These are phyloP conservation scores for Rhinolophus ferrumequinum DNA, from an alignment of 2,113 vertebrate genomes.

Conservation along the genomic window DNA sequence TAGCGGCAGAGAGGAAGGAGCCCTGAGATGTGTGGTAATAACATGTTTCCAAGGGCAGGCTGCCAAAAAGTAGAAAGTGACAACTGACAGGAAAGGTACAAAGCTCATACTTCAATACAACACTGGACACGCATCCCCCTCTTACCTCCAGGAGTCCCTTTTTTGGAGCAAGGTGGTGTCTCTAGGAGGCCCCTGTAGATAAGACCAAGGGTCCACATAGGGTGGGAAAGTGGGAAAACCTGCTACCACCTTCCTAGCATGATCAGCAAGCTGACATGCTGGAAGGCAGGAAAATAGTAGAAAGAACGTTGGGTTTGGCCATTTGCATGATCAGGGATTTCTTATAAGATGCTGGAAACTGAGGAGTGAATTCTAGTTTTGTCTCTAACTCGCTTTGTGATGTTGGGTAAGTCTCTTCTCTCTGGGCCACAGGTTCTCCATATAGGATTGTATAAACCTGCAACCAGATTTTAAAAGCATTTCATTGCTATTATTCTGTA, in stretches of 20 bases:
- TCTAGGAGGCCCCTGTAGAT: background rate
- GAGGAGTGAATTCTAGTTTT: background rate
- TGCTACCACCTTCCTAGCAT: background rate
- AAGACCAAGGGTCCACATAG: background rate
- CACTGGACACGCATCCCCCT: background rate
- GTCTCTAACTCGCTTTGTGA: background rate
- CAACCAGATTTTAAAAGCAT: background rate
- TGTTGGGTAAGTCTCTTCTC: background rate
- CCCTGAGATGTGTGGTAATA: background rate
- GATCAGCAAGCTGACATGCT: background rate
- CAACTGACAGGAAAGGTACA: background rate
- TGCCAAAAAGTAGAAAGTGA: background rate
- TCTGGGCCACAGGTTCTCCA: background rate
- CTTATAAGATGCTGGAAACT: background rate
- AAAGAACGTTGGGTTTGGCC: background rate
- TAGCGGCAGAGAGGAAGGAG: background rate
- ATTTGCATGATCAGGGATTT: background rate
- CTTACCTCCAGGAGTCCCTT: background rate
- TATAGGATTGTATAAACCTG: background rate
- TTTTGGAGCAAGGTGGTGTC: background rate
- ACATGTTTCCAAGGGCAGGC: background rate
- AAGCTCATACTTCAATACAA: background rate
- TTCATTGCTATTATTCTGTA: background rate
- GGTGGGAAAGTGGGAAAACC: background rate
- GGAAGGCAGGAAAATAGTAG: background rate